These are phyloP conservation scores for Urocynchramus pylzowi DNA, from an alignment of 2,113 vertebrate species.

Conservation along the genomic window DNA sequence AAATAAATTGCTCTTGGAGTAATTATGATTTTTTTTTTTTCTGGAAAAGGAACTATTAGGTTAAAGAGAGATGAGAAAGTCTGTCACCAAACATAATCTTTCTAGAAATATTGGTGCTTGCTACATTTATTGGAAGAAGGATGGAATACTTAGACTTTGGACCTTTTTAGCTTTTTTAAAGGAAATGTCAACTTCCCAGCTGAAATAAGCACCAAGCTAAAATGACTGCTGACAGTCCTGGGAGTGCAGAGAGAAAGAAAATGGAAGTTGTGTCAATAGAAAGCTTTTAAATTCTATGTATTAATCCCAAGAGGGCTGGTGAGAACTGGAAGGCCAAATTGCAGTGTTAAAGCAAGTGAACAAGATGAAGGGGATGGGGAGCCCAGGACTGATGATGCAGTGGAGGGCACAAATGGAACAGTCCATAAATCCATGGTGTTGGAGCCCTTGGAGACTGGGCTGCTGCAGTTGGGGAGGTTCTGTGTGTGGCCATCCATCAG, in stretches of 20 bases:
- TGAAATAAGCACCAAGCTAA: not conserved
- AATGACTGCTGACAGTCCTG: constrained; percentile 14
- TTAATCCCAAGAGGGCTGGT: not conserved
- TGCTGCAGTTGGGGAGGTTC: not conserved
- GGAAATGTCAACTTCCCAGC: not conserved
- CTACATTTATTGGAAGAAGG: not conserved
- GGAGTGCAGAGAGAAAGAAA: not conserved
- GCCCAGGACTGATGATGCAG: not conserved
- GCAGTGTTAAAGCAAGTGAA: not conserved
- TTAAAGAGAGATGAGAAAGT: not conserved
- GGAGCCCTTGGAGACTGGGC: not conserved
- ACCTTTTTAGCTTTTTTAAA: not conserved
- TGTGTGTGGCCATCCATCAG: not conserved
- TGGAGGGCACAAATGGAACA: not conserved
- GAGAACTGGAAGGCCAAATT: not conserved
- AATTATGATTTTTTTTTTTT: not conserved
- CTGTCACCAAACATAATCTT: constrained; percentile 16
- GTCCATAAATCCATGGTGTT: not conserved
- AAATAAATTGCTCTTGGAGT: constrained; percentile 32
- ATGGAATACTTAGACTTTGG: not conserved
- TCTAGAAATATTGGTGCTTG: not conserved
- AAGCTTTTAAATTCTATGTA: constrained; percentile 7
- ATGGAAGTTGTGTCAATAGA: not conserved
- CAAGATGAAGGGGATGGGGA: not conserved
- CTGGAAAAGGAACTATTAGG: not conserved